Evolutionary conservation across 2,888 invertebrate genomes (phyloP), one percentile per base, ranked within the genome.

Genomic region (Lycocerus yunnanus): DNA sequence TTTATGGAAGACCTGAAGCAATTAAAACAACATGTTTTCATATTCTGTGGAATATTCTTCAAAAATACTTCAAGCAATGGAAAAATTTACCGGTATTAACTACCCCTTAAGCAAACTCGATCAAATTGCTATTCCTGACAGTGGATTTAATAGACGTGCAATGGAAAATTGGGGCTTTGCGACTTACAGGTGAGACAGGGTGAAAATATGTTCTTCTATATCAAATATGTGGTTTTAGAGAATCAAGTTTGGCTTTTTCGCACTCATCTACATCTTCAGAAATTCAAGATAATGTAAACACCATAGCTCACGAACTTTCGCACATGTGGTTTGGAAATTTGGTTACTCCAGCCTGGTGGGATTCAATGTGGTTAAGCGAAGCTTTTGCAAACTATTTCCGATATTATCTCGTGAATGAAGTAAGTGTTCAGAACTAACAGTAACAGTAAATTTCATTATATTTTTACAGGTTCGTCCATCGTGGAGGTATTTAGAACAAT

Each of bases 101-200:
- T 91, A 91, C 80, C 86, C 89, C 72, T 88, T 77, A 15, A 18
- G 92, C n/a, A 95, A 95, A 84, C 89, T 95, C 85, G 93, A 95
- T 82, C 90, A 95, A 81, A 91, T 95, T 18, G 95, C 94, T 1
- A 89, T 96, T 71, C 92, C 94, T 0, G 93, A 95, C 0, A 4
- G 10, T 8, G 70, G 70, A 14, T 95, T 95, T 84, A 89, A 89
- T 69, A 92, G 93, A 78, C 93, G 93, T 63, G 95, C 95, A 68
- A 95, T 95, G 95, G 95, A 95, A 84, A 96, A 96, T 84, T 95
- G 95, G 95, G 95, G 95, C 10, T 88, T 95, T 16, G 89, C 95
- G 6, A 94, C 93, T 8, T 96, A 93, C 86, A 90, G 90, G 92
- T 91, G 83, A 80, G 72, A 27, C 15, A 43, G 2, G 8, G 10